Conservation (phyloP, 2,797 vertebrate species). For the Kryptolebias ocellatus region DNA sequence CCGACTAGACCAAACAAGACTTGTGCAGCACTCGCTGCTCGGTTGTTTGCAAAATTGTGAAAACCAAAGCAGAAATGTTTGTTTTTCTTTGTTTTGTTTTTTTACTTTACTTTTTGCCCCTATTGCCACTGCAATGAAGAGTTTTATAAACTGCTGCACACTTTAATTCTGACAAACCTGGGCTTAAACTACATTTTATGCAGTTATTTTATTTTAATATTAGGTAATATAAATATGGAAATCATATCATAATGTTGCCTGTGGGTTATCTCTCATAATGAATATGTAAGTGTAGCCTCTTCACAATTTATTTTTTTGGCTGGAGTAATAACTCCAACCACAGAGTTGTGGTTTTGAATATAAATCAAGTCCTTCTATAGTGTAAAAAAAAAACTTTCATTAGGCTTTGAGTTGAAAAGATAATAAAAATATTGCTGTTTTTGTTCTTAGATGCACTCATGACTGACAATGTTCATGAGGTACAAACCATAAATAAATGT, state of each 20-base stretch:
- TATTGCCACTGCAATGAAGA: neutral
- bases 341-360: constrained; percentile 33
- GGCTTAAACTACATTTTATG: constrained; percentile 21
- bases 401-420: constrained; percentile 30
- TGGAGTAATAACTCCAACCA: constrained; percentile 34
- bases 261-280: constrained; percentile 37
- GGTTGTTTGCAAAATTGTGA: neutral
- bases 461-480: constrained; percentile 39
- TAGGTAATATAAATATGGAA: constrained; percentile 22
- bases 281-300: constrained; percentile 44
- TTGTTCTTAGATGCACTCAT: constrained; percentile 29
- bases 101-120: neutral
- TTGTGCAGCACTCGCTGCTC: neutral
- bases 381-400: constrained; percentile 42
- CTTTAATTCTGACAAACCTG: constrained; percentile 5
- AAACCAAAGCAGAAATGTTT: neutral
- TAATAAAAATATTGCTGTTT: constrained; percentile 37
- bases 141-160: neutral
- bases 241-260: constrained; percentile 19
- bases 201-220: constrained; percentile 22
- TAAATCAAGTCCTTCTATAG: constrained; percentile 33
- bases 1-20: neutral
- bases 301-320: constrained; percentile 44
- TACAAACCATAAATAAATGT: constrained; percentile 38
- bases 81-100: too few relatives aligned